phyloP scores from a whole-genome alignment of 1,140 invertebrate genomes.

The Homalodisca vitripennis region DNA sequence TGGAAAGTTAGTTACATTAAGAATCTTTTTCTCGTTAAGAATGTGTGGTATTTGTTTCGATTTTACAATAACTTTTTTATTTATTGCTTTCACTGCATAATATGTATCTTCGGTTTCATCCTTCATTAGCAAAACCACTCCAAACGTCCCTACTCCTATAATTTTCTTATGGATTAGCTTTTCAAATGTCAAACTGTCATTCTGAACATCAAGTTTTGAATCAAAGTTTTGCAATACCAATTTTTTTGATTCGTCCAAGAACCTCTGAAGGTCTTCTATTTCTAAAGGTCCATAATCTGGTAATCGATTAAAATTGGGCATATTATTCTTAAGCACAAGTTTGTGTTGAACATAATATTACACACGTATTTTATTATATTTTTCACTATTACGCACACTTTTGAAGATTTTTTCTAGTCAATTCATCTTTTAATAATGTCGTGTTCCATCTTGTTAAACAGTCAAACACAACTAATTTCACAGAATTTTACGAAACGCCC shows the following conservation, averaged over 20 bases:
- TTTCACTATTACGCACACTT: too few relatives aligned
- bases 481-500: too few relatives aligned
- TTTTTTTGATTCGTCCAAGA: background rate
- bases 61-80: constrained; percentile 83
- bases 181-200: background rate
- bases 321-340: too few relatives aligned
- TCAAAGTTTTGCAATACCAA: background rate
- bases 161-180: background rate
- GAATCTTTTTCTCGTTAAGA: constrained; percentile 80
- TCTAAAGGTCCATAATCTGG: background rate
- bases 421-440: too few relatives aligned
- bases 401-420: too few relatives aligned
- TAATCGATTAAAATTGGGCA: too few relatives aligned
- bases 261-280: background rate
- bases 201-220: background rate
- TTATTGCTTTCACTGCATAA: constrained; percentile 91
- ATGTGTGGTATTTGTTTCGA: constrained; percentile 86
- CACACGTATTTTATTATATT: too few relatives aligned
- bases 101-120: constrained; percentile 54
- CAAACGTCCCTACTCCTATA: background rate
- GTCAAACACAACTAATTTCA: too few relatives aligned
- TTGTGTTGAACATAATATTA: too few relatives aligned
- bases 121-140: background rate
- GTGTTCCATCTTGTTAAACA: too few relatives aligned
- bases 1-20: constrained; percentile 76